phyloP scores from a whole-genome alignment of 2,888 invertebrate genomes.

The Mantis religiosa region DNA sequence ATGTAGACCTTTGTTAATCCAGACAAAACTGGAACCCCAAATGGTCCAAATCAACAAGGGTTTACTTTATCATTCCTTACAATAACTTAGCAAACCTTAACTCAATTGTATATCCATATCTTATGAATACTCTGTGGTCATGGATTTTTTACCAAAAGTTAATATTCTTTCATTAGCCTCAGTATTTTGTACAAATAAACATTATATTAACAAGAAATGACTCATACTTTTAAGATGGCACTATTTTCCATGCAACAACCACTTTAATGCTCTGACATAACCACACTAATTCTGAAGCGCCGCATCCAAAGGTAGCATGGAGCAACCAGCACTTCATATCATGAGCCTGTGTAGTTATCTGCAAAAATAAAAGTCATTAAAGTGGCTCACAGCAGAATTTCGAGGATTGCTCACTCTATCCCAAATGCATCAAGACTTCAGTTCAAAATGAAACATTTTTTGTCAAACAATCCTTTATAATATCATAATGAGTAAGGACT shows the following conservation, averaged over 20 bases:
- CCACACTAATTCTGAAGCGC: neutral
- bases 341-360: neutral
- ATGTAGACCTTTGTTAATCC: too few relatives aligned
- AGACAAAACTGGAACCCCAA: too few relatives aligned
- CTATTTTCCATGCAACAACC: neutral
- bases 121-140: neutral
- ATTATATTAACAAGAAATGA: neutral
- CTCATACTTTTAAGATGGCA: neutral
- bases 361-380: neutral
- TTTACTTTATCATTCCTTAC: too few relatives aligned
- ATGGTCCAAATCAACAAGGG: too few relatives aligned
- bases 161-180: neutral
- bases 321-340: too few relatives aligned
- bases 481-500: too few relatives aligned
- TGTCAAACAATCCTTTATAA: too few relatives aligned
- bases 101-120: neutral
- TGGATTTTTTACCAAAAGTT: neutral
- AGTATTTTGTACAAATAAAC: neutral
- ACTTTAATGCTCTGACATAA: neutral
- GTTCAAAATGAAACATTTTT: too few relatives aligned
- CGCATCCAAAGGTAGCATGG: neutral
- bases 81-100: neutral
- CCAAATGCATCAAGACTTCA: too few relatives aligned
- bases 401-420: too few relatives aligned
- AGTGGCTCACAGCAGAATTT: neutral